Evolutionary conservation across 2,797 vertebrate genomes (phyloP).

Genomic region (Falco cherrug): DNA sequence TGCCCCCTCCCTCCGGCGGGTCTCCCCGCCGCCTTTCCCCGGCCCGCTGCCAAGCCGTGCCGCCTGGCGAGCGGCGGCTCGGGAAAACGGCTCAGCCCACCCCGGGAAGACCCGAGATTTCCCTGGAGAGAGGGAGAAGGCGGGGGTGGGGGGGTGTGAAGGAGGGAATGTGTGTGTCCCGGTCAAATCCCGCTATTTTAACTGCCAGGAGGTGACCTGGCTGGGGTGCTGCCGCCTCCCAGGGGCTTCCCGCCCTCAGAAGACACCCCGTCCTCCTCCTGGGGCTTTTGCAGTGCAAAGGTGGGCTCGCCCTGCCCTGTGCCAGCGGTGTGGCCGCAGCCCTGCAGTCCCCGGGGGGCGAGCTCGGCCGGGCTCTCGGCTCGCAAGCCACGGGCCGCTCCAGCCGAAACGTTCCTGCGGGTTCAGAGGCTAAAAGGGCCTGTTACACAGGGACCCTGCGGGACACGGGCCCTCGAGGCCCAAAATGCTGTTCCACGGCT

Average conservation of each 20-base stretch:
- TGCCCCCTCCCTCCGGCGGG: not conserved
- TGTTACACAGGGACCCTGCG: fast-evolving
- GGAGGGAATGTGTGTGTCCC: too few relatives aligned
- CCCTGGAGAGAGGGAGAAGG: too few relatives aligned
- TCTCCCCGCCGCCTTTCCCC: fast-evolving
- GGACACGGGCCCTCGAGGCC: fast-evolving
- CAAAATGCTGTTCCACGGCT: fast-evolving
- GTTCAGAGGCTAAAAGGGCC: not conserved
- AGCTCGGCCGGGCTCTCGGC: too few relatives aligned
- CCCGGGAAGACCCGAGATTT: not conserved
- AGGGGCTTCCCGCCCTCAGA: not conserved
- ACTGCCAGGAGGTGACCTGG: too few relatives aligned
- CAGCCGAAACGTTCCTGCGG: not conserved
- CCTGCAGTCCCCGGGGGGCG: not conserved
- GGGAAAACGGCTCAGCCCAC: not conserved
- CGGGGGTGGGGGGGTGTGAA: too few relatives aligned
- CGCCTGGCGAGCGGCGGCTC: too few relatives aligned
- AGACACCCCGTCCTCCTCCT: not conserved
- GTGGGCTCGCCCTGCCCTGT: not conserved
- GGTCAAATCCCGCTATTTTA: not conserved
- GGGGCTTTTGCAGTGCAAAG: not conserved
- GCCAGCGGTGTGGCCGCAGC: fast-evolving
- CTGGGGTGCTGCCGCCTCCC: not conserved
- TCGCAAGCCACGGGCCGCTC: fast-evolving
- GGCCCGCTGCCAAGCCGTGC: not conserved